Conservation (phyloP, 64 coral and sea anemone genomes). For the Hydrozoanthus tunicans region DNA sequence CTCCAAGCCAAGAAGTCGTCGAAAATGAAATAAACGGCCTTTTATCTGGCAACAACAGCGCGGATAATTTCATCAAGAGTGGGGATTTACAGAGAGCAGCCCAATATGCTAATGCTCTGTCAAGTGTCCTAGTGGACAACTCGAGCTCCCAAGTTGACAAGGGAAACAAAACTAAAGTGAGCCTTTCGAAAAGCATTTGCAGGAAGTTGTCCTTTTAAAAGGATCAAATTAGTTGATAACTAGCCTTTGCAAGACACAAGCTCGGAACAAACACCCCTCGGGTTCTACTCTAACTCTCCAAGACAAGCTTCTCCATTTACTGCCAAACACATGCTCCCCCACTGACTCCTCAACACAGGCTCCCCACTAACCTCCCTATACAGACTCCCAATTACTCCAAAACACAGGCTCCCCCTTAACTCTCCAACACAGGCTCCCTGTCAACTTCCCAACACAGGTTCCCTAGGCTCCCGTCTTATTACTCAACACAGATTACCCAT, state of each 20-base stretch:
- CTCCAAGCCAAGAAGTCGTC: neutral
- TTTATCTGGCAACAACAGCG: neutral
- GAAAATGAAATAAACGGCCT: neutral
- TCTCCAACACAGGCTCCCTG: too few relatives aligned
- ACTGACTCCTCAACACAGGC: too few relatives aligned
- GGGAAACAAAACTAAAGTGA: conserved; percentile 43
- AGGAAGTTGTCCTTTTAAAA: neutral
- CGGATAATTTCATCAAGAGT: neutral
- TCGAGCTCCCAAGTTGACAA: neutral
- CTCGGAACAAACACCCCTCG: too few relatives aligned
- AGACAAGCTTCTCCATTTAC: too few relatives aligned
- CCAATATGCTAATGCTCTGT: conserved; percentile 7
- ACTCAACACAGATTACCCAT: too few relatives aligned
- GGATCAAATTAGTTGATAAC: neutral
- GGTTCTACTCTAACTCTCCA: too few relatives aligned
- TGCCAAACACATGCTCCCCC: too few relatives aligned
- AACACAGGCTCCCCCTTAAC: too few relatives aligned
- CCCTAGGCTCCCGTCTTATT: too few relatives aligned
- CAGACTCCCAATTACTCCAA: too few relatives aligned
- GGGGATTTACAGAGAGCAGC: conserved; percentile 34
- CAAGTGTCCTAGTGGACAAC: conserved; percentile 21
- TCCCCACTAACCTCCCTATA: too few relatives aligned
- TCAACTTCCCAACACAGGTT: too few relatives aligned
- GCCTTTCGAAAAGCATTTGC: neutral
- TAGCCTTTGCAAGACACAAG: neutral